Percentiles rank a stretch among this genome's conserved stretches.
Conservation (phyloP, 2,888 invertebrate genomes). For the Dynastes tityus region DNA sequence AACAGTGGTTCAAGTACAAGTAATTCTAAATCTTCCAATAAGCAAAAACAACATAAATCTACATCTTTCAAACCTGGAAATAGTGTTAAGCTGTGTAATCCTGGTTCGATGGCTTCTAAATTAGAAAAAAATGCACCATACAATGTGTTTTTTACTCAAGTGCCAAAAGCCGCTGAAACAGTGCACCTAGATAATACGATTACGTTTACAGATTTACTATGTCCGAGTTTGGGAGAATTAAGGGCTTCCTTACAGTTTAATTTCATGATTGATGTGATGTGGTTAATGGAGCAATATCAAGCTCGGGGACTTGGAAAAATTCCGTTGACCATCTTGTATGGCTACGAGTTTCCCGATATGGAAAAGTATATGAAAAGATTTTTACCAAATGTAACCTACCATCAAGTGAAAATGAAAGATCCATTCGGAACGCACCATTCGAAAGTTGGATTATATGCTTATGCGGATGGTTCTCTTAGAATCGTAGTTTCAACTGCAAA, state of each 20-base stretch:
- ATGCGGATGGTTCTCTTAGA: slow-evolving; percentile 85
- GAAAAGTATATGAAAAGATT: slow-evolving; percentile 72
- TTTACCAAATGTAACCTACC: slow-evolving; percentile 77
- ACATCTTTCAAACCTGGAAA: not conserved
- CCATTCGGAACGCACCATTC: slow-evolving; percentile 92
- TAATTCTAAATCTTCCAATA: slow-evolving; percentile 60
- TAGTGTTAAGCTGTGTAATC: too few species aligned
- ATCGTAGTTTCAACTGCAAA: slow-evolving; percentile 95
- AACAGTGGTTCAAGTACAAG: too few species aligned
- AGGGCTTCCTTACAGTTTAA: slow-evolving; percentile 89
- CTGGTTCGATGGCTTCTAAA: slow-evolving; percentile 26
- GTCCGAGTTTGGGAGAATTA: slow-evolving; percentile 83
- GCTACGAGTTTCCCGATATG: slow-evolving; percentile 75
- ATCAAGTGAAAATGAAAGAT: slow-evolving; percentile 81
- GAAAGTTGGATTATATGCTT: slow-evolving; percentile 92
- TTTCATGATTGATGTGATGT: slow-evolving; percentile 93
- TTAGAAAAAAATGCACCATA: slow-evolving; percentile 81
- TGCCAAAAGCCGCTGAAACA: slow-evolving; percentile 78
- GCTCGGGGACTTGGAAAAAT: slow-evolving; percentile 82
- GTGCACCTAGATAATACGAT: slow-evolving; percentile 78
- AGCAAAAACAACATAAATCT: not conserved
- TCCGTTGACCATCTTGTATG: slow-evolving; percentile 84
- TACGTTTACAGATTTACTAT: slow-evolving; percentile 85
- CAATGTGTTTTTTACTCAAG: slow-evolving; percentile 83
- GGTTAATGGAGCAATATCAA: slow-evolving; percentile 90